phyloP scores from a whole-genome alignment of 2,888 invertebrate genomes.

The Notocelia uddmanniana region DNA sequence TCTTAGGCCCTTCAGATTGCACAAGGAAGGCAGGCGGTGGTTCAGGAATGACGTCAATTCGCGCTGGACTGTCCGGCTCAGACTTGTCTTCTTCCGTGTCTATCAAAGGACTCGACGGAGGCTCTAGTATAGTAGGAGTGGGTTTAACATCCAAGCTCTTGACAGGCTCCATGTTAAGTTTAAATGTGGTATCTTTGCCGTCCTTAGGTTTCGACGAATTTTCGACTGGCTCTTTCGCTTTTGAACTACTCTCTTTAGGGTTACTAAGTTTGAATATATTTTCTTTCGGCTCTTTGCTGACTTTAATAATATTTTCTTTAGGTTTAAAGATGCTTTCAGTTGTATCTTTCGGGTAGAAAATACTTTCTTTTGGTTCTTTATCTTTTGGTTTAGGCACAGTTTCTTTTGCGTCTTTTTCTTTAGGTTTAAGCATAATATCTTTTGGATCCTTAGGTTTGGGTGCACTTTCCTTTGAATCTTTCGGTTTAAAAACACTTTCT shows the following conservation, averaged over 20 bases:
- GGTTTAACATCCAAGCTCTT: conserved; percentile 63
- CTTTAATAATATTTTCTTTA: conserved; percentile 35
- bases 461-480: conserved; percentile 29
- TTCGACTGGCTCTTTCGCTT: conserved; percentile 52
- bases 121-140: conserved; percentile 62
- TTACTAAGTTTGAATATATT: conserved; percentile 31
- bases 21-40: conserved; percentile 79
- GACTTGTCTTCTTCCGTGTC: conserved; percentile 82
- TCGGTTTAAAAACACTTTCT: conserved; percentile 14
- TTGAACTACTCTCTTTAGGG: conserved; percentile 46
- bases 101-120: conserved; percentile 75
- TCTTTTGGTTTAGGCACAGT: conserved; percentile 25
- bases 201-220: conserved; percentile 51
- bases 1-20: conserved; percentile 85
- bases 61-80: conserved; percentile 80
- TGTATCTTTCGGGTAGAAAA: conserved; percentile 32
- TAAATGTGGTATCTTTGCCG: conserved; percentile 45
- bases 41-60: conserved; percentile 81
- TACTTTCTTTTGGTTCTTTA: conserved; percentile 37
- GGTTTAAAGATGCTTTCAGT: conserved; percentile 25
- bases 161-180: conserved; percentile 57
- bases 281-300: conserved; percentile 31
- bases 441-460: conserved; percentile 11
- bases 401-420: conserved; percentile 34
- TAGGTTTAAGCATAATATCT: conserved; percentile 16